Evolutionary conservation across 64 coral and sea anemone species (phyloP), one percentile per base, ranked within the genome.

Genomic region (Trachythela sp.): DNA sequence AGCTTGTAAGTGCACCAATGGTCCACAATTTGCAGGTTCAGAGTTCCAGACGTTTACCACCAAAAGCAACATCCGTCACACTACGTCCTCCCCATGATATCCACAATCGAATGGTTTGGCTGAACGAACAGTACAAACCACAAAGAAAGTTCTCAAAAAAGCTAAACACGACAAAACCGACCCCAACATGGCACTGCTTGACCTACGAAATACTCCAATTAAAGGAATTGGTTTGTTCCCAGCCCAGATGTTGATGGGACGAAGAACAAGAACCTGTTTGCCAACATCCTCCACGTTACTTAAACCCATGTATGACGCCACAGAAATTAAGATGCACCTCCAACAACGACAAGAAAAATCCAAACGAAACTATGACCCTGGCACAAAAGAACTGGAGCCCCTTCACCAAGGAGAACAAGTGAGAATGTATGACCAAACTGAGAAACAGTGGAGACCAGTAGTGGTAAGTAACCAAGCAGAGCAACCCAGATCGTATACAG

Each of bases 181-280:
- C 40, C 85, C 51, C 32, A 87, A 87, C 64, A 50, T 87, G 34
- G 52, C 32, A 34, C 33, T 87, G 30, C 64, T 64, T 10, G 85
- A 32, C 51, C 36, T 87, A 37, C 85, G 85, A 18, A 87, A 87
- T 58, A 87, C 51, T 2, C 85, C 85, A 60, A 51, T 87, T 60
- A 49, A 87, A 17, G 85, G 32, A 0, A 87, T 87, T 58, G 50
- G 36, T 15, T 0, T 87, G 50, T 87, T 49, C n/a, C 54, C 85
- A 87, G 43, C 85, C 49, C 51, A 87, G 85, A 59, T 87, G 85
- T 49, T 87, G 50, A 87, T 87, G 85, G 85, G 52, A 60, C 34
- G 85, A 7, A 33, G 85, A 60, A 87, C 85, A 60, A 87, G 50
- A 60, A 87, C 51, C 34, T 24, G 32, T 22, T 58, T 87, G 6